Conservation (phyloP, 1,140 invertebrate species). For the Lordiphosa collinella region DNA sequence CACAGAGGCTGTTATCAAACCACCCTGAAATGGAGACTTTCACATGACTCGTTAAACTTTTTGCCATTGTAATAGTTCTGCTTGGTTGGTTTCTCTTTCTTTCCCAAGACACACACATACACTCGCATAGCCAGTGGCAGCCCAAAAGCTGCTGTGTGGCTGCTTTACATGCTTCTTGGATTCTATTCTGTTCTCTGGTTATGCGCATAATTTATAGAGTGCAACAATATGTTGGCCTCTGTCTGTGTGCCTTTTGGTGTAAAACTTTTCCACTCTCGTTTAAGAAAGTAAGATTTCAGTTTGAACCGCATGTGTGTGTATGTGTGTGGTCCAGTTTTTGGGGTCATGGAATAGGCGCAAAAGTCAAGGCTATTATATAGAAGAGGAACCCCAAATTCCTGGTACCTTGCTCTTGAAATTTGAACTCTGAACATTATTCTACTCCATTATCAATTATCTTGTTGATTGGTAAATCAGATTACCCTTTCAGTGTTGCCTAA, state of each 20-base stretch:
- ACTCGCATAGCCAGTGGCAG: no score
- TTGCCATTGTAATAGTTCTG: constrained; percentile 74
- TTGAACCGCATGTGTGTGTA: constrained; percentile 8
- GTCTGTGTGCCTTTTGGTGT: constrained; percentile 15
- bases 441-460: neutral
- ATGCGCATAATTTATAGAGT: constrained; percentile 76
- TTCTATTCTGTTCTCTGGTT: constrained; percentile 41
- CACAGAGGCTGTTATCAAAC: constrained; percentile 3
- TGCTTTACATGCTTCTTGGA: constrained; percentile 45
- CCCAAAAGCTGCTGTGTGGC: constrained; percentile 11
- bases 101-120: constrained; percentile 11
- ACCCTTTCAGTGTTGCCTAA: constrained; percentile 27
- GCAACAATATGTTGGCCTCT: constrained; percentile 69
- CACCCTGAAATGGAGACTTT: constrained; percentile 20
- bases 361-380: constrained; percentile 39
- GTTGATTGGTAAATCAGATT: constrained; percentile 68
- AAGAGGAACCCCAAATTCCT: neutral
- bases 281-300: constrained; percentile 60
- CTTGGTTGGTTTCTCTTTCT: constrained; percentile 66
- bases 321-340: constrained; percentile 33
- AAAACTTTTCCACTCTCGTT: constrained; percentile 52
- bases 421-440: no score
- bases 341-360: constrained; percentile 28
- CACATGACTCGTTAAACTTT: constrained; percentile 74
- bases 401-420: no score